Evolutionary conservation across 2,113 vertebrate genomes (phyloP), one percentile per base, ranked within the genome.

Genomic region (Scomber scombrus): DNA sequence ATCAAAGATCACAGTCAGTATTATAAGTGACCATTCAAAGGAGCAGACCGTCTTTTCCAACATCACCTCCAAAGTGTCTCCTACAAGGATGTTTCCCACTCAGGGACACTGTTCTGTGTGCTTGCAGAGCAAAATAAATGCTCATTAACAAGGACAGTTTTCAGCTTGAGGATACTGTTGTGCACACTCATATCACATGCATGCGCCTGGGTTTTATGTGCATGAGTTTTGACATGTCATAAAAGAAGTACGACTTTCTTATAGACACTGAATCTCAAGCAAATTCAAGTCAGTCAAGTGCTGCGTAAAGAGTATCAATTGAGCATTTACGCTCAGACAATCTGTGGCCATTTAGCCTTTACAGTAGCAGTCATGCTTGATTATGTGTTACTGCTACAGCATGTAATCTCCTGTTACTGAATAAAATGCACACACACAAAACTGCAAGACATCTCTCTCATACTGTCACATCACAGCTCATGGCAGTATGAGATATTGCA

Each of bases 321-420:
- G 47, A 82, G 52, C 47, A 29, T 54, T 52, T 11, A 47, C 0
- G 29, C 51, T 73, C 60, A 75, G 77, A 82, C 70, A 71, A 72
- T 84, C 80, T 69, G 47, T 9, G 66, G 34, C 58, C 54, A 21
- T 75, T 57, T 23, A 58, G 60, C 75, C 55, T 80, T 75, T 72
- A 31, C 55, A 31, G 10, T 64, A 49, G 54, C 47, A 60, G 52
- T 7, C 19, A 31, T 66, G 66, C 31, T 67, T 71, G 66, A 61
- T 61, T 43, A 58, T 80, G 55, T 56, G 49, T 47, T 64, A 11
- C 56, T 75, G 55, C 40, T 15, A 31, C 9, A 23, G 67, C 72
- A 76, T 80, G 78, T 71, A 26, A 12, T 81, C 57, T 29, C 19
- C 70, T 51, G 29, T 29, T 50, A 7, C 26, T 71, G 40, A 40